These are phyloP conservation scores for Erythrolamprus reginae DNA, from an alignment of 2,113 vertebrate species.

Conservation along the genomic window DNA sequence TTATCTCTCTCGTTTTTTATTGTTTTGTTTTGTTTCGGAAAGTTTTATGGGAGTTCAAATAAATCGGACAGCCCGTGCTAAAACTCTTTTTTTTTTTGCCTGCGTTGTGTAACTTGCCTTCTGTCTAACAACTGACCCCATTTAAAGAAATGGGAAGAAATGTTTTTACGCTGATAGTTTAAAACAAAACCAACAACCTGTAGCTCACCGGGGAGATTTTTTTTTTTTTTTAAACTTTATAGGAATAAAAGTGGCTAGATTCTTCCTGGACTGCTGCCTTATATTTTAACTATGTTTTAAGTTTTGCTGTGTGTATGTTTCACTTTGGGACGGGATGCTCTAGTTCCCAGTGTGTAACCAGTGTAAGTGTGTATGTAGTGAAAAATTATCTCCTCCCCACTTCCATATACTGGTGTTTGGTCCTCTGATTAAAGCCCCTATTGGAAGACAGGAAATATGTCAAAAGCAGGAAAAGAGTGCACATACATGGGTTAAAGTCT, in stretches of 20 bases:
- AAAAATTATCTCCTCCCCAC: slow-evolving; percentile 38
- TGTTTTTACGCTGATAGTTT: slow-evolving; percentile 6
- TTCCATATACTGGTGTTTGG: slow-evolving; percentile 65
- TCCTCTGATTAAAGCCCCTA: slow-evolving; percentile 70
- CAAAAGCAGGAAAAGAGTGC: slow-evolving; percentile 56
- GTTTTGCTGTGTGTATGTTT: slow-evolving; percentile 32
- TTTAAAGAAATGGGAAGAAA: slow-evolving; percentile 21
- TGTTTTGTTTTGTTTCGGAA: background rate
- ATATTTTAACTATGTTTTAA: slow-evolving; percentile 42
- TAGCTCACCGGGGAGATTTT: too few species aligned
- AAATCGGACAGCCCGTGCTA: background rate
- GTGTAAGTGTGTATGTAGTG: background rate
- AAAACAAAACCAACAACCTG: too few species aligned
- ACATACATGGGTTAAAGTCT: slow-evolving; percentile 31
- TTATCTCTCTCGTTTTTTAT: background rate
- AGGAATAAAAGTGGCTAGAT: slow-evolving; percentile 34
- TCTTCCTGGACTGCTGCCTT: slow-evolving; percentile 42
- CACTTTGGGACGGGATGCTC: slow-evolving; percentile 3
- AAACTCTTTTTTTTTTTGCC: slow-evolving; percentile 4
- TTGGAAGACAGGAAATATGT: slow-evolving; percentile 69
- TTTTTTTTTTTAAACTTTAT: too few species aligned
- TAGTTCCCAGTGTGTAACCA: slow-evolving; percentile 12
- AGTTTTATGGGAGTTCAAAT: background rate
- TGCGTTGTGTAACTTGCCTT: background rate
- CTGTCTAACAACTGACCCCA: background rate